These are phyloP conservation scores for Coturnix japonica DNA, from an alignment of 2,113 vertebrate species.

Conservation along the genomic window DNA sequence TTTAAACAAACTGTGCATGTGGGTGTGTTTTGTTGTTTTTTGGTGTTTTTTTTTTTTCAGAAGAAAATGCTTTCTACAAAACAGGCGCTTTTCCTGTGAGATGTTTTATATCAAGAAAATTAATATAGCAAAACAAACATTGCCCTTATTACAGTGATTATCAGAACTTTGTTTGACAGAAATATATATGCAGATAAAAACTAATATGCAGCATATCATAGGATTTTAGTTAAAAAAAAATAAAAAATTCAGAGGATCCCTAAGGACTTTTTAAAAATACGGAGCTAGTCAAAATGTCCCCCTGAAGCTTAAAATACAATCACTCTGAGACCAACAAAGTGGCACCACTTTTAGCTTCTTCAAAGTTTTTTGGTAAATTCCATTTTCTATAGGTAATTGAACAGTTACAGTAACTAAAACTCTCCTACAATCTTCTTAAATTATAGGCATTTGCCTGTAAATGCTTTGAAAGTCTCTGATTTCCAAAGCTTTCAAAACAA, in stretches of 20 bases:
- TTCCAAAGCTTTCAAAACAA: conserved; percentile 30
- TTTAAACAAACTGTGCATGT: not conserved
- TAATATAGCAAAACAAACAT: not conserved
- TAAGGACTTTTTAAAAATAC: conserved; percentile 26
- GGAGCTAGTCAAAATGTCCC: not conserved
- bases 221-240: not conserved
- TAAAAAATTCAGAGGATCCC: not conserved
- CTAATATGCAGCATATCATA: not conserved
- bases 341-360: not conserved
- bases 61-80: not conserved
- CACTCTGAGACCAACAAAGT: not conserved
- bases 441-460: conserved; percentile 21
- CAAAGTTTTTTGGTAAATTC: conserved; percentile 1
- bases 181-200: not conserved
- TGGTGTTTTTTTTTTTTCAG: not conserved
- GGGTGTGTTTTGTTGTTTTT: not conserved
- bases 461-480: conserved; percentile 40
- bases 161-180: not conserved
- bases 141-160: not conserved
- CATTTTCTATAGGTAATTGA: conserved; percentile 26
- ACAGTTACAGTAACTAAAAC: conserved; percentile 20
- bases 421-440: conserved; percentile 39
- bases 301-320: conserved; percentile 32
- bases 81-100: not conserved
- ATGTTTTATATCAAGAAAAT: not conserved